phyloP scores from a whole-genome alignment of 2,113 vertebrate genomes.

The Cynopterus brachyotis region DNA sequence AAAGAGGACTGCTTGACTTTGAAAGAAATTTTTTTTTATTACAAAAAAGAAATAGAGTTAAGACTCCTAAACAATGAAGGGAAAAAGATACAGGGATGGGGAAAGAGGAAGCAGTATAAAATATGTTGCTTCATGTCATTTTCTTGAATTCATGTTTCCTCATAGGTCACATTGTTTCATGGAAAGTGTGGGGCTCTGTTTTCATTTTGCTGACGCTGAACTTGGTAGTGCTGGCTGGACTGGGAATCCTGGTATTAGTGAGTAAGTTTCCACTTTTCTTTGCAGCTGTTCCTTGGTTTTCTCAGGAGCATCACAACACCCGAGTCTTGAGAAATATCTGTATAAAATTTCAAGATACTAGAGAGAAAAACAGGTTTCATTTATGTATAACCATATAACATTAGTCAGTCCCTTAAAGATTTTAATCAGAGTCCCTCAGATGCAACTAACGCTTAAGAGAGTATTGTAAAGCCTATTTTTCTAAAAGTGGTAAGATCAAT shows the following conservation, averaged over 20 bases:
- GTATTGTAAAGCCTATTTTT: not conserved
- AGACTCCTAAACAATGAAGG: not conserved
- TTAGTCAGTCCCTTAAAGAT: not conserved
- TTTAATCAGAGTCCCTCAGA: not conserved
- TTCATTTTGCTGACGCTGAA: not conserved
- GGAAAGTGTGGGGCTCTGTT: not conserved
- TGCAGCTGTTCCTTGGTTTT: not conserved
- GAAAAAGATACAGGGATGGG: not conserved
- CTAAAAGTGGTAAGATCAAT: not conserved
- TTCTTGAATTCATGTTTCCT: not conserved
- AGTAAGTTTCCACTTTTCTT: slow-evolving; percentile 18
- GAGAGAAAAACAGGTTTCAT: not conserved
- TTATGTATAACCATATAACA: not conserved
- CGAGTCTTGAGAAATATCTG: not conserved
- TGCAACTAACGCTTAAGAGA: not conserved
- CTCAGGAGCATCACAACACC: not conserved
- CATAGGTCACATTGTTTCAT: not conserved
- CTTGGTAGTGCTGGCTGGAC: not conserved
- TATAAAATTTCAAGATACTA: not conserved
- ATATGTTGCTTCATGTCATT: not conserved
- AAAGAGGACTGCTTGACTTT: not conserved
- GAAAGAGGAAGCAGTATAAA: not conserved
- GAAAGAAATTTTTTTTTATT: not conserved
- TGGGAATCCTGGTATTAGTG: not conserved
- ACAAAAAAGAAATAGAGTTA: not conserved